Conservation (phyloP, 2,888 invertebrate genomes). For the Acanthopleura granulata region DNA sequence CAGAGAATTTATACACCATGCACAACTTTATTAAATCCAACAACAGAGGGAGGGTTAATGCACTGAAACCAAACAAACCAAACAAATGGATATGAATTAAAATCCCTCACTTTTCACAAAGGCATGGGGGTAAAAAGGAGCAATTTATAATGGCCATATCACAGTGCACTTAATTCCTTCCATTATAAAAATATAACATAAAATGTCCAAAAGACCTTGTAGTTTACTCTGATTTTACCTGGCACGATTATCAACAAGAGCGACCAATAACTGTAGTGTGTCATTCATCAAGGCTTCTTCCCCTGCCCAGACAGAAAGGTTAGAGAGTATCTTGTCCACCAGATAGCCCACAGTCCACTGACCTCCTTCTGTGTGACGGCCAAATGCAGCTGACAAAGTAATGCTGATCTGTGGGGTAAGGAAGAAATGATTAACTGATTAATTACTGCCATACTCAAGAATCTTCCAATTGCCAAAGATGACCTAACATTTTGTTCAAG, state of each 20-base stretch:
- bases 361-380: conserved; percentile 78
- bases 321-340: conserved; percentile 77
- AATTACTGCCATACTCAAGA: no score
- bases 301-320: conserved; percentile 76
- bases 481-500: no score
- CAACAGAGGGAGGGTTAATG: no score
- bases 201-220: neutral
- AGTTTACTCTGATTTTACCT: conserved; percentile 68
- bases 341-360: conserved; percentile 77
- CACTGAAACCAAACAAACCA: no score
- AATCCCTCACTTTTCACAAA: no score
- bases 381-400: conserved; percentile 76
- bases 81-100: no score
- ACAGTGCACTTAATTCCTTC: neutral
- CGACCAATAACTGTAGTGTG: conserved; percentile 76
- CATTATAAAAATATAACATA: neutral
- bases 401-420: conserved; percentile 74
- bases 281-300: conserved; percentile 77
- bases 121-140: no score
- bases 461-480: no score
- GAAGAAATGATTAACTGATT: neutral
- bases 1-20: no score
- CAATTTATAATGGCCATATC: neutral
- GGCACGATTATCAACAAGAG: conserved; percentile 72
- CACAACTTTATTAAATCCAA: no score